Conservation (phyloP, 2,888 invertebrate genomes). For the Parascotia fuliginaria region DNA sequence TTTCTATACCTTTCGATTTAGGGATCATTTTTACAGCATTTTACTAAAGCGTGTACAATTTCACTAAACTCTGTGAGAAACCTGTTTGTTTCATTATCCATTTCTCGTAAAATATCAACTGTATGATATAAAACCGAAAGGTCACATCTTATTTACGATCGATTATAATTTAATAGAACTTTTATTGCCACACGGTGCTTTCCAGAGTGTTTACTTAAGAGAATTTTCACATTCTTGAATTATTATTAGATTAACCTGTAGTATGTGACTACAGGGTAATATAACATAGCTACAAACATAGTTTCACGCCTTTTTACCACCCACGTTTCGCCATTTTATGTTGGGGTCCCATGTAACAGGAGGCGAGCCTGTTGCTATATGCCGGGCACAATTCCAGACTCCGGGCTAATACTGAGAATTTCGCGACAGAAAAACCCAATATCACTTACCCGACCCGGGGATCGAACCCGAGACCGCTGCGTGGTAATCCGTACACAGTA, state of each 20-base stretch:
- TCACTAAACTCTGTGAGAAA: constrained; percentile 18
- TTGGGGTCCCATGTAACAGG: no score
- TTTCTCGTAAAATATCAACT: constrained; percentile 38
- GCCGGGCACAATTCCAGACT: no score
- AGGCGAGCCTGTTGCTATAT: no score
- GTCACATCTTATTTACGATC: constrained; percentile 38
- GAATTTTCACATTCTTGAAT: constrained; percentile 3
- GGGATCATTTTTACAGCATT: constrained; percentile 42
- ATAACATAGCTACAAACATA: no score
- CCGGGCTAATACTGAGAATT: no score
- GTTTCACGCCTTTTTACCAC: no score
- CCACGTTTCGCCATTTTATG: no score
- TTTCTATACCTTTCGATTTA: constrained; percentile 49
- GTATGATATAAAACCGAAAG: constrained; percentile 34
- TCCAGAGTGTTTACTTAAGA: constrained; percentile 17
- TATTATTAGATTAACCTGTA: neutral
- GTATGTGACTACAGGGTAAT: no score
- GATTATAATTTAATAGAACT: constrained; percentile 41
- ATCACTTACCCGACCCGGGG: no score
- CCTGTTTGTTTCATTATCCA: constrained; percentile 37
- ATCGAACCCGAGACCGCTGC: no score
- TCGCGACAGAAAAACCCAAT: no score
- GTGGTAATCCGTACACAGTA: no score
- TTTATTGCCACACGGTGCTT: constrained; percentile 25
- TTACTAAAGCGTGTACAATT: constrained; percentile 17